Conservation (phyloP, 2,113 vertebrate species). For the Laticauda laticaudata region DNA sequence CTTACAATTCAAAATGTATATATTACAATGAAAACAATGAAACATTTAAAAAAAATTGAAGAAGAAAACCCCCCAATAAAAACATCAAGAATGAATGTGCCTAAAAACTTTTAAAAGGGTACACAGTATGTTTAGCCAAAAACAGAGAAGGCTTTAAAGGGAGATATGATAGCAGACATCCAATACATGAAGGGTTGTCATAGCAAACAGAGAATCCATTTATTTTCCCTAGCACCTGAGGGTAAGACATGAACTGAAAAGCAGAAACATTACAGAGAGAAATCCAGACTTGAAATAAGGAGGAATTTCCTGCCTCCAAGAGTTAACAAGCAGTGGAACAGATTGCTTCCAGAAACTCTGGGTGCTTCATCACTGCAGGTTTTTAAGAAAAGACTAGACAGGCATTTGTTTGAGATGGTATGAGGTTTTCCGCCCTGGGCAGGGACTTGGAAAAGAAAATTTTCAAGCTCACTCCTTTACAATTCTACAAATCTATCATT, state of each 20-base stretch:
- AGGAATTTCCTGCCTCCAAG: neutral
- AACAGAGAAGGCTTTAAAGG: neutral
- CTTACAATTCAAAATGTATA: neutral
- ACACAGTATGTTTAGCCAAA: neutral
- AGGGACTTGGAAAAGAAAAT: neutral
- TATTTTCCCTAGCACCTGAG: neutral
- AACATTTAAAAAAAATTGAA: neutral
- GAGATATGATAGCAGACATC: neutral
- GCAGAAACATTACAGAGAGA: neutral
- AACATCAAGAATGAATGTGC: neutral
- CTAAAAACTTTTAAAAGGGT: neutral
- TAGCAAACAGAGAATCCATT: neutral
- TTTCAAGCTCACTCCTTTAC: neutral
- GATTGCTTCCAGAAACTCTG: neutral
- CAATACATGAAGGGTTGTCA: neutral
- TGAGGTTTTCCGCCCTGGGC: neutral
- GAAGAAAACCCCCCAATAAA: neutral
- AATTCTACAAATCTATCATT: neutral
- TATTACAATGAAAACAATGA: neutral
- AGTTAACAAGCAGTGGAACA: neutral
- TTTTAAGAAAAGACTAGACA: neutral
- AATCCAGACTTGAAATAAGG: neutral
- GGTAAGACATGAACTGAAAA: neutral
- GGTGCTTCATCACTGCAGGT: neutral
- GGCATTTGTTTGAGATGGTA: neutral